Conservation (phyloP, 2,113 vertebrate genomes). For the Dicrurus megarhynchus region DNA sequence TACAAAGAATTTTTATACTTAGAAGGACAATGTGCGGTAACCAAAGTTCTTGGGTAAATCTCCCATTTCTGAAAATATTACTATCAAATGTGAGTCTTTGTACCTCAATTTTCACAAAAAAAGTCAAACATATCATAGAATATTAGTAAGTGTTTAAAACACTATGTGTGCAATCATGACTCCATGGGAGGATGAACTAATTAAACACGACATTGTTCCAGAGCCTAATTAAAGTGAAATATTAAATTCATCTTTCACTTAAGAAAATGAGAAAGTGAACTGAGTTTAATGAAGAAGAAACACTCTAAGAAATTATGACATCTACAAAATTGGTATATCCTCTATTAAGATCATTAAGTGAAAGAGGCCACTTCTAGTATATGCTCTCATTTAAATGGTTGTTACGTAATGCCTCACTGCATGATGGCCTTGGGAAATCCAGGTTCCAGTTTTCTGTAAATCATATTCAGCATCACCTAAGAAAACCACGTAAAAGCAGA, state of each 20-base stretch:
- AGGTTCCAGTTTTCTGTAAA: not conserved
- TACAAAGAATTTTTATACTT: not conserved
- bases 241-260: not conserved
- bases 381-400: not conserved
- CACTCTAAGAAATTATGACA: not conserved
- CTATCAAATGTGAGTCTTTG: not conserved
- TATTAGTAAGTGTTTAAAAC: not conserved
- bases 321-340: not conserved
- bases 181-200: not conserved
- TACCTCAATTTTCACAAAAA: not conserved
- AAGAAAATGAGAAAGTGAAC: not conserved
- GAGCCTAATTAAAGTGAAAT: conserved; percentile 21
- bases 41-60: not conserved
- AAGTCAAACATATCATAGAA: not conserved
- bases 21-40: not conserved
- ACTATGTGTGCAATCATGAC: not conserved
- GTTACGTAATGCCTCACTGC: not conserved
- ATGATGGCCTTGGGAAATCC: not conserved
- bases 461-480: not conserved
- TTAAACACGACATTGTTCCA: conserved; percentile 16
- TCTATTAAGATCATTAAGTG: not conserved
- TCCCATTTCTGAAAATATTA: not conserved
- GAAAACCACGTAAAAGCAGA: not conserved
- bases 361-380: not conserved
- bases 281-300: not conserved